Conservation (phyloP, 35 echinoderm and acorn worm genomes). For the Chiridota heheva region DNA sequence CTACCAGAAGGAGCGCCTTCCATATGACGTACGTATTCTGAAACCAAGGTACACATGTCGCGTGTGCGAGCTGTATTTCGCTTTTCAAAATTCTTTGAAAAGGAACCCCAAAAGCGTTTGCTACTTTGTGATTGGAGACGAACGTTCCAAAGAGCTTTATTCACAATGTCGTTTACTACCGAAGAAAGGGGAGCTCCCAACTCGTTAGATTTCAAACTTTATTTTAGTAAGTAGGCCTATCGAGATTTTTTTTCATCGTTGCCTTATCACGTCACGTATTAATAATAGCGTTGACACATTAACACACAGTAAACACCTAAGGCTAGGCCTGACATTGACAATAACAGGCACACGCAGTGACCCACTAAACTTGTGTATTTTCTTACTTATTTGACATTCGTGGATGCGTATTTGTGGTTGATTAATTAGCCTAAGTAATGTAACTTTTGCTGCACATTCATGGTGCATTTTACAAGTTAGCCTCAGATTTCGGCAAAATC, state of each 20-base stretch:
- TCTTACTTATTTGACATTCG: background rate
- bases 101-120: too few species aligned
- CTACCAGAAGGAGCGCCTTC: too few species aligned
- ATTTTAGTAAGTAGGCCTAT: conserved; percentile 58
- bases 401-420: background rate
- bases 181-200: conserved; percentile 61
- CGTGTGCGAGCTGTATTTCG: too few species aligned
- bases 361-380: background rate
- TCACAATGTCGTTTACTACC: conserved; percentile 40
- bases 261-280: background rate
- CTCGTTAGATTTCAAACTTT: conserved; percentile 61
- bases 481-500: too few species aligned
- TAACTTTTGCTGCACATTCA: too few species aligned
- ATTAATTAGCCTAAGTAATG: too few species aligned
- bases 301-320: background rate
- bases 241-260: background rate
- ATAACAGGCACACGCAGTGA: background rate
- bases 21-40: too few species aligned
- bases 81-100: too few species aligned
- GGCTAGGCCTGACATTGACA: background rate
- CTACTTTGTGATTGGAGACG: too few species aligned
- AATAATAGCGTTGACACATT: background rate
- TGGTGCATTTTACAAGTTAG: too few species aligned
- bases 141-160: too few species aligned
- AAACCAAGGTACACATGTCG: too few species aligned